Evolutionary conservation across 2,797 vertebrate species (phyloP).

Genomic region (Crenuchus spilurus): DNA sequence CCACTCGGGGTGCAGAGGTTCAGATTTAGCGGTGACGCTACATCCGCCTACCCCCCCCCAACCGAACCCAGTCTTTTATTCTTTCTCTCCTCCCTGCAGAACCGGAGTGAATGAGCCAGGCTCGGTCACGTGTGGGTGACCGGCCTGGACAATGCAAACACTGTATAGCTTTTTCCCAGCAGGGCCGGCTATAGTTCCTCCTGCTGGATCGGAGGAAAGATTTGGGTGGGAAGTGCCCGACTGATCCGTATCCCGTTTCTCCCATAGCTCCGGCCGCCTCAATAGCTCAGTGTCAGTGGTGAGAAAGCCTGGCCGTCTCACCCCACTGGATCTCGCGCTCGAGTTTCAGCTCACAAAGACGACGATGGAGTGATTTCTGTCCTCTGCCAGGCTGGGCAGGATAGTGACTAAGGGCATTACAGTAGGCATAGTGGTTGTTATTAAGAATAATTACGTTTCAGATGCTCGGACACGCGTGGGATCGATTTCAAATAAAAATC

Average conservation of each 20-base stretch:
- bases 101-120: slow-evolving; percentile 40
- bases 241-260: slow-evolving; percentile 45
- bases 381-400: not conserved
- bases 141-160: slow-evolving; percentile 69
- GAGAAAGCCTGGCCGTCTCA: slow-evolving; percentile 29
- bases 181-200: slow-evolving; percentile 43
- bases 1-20: slow-evolving; percentile 36
- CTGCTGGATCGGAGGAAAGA: slow-evolving; percentile 36
- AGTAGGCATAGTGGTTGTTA: no score
- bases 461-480: no score
- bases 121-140: slow-evolving; percentile 64
- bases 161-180: slow-evolving; percentile 61
- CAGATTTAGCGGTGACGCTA: slow-evolving; percentile 27
- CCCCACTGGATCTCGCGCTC: slow-evolving; percentile 2
- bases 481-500: no score
- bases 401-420: no score
- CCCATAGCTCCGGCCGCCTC: slow-evolving; percentile 15
- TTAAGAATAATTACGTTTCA: no score
- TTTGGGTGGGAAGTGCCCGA: slow-evolving; percentile 36
- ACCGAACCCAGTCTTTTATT: slow-evolving; percentile 16
- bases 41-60: not conserved
- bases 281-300: slow-evolving; percentile 44
- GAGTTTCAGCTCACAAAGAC: slow-evolving; percentile 7
- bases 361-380: not conserved
- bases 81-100: slow-evolving; percentile 32